Percentiles rank a stretch among this genome's conserved stretches.
These are phyloP conservation scores for Mythimna loreyi DNA, from an alignment of 2,888 invertebrate genomes.

Conservation along the genomic window DNA sequence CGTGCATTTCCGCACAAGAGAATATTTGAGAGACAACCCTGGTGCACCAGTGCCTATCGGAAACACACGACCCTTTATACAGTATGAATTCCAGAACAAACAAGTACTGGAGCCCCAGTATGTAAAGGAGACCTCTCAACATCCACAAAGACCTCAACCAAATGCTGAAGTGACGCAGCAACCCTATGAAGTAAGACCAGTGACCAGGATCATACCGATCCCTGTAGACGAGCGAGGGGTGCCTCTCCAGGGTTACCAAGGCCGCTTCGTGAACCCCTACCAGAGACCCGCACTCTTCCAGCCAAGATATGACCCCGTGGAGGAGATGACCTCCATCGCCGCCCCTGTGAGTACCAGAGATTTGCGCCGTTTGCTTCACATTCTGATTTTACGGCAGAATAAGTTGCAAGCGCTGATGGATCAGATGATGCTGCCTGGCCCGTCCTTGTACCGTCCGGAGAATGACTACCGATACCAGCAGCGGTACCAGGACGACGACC, in stretches of 20 bases:
- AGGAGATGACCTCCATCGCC: slow-evolving; percentile 91
- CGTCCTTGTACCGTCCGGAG: slow-evolving; percentile 77
- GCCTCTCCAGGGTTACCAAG: slow-evolving; percentile 84
- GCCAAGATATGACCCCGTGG: slow-evolving; percentile 87
- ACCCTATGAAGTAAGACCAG: slow-evolving; percentile 81
- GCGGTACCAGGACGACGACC: slow-evolving; percentile 82
- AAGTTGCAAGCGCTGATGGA: slow-evolving; percentile 91
- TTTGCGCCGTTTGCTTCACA: slow-evolving; percentile 92
- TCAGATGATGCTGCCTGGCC: slow-evolving; percentile 82
- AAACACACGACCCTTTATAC: slow-evolving; percentile 88
- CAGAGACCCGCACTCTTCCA: slow-evolving; percentile 71
- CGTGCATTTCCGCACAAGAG: slow-evolving; percentile 85
- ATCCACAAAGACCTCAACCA: slow-evolving; percentile 72
- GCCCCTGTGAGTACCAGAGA: slow-evolving; percentile 94
- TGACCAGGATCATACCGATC: slow-evolving; percentile 84
- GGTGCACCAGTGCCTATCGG: slow-evolving; percentile 88
- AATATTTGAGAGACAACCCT: slow-evolving; percentile 88
- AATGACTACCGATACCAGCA: slow-evolving; percentile 79
- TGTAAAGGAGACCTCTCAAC: slow-evolving; percentile 75
- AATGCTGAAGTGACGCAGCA: slow-evolving; percentile 79
- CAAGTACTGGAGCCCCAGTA: slow-evolving; percentile 85
- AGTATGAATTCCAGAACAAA: slow-evolving; percentile 87
- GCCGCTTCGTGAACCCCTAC: slow-evolving; percentile 82
- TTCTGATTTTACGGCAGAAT: slow-evolving; percentile 92
- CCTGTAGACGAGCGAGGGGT: slow-evolving; percentile 87